A percentile compares a stretch with the other conserved stretches of the same genome.
Conservation (phyloP, 2,888 invertebrate species). For the Lasioglossum vierecki region DNA sequence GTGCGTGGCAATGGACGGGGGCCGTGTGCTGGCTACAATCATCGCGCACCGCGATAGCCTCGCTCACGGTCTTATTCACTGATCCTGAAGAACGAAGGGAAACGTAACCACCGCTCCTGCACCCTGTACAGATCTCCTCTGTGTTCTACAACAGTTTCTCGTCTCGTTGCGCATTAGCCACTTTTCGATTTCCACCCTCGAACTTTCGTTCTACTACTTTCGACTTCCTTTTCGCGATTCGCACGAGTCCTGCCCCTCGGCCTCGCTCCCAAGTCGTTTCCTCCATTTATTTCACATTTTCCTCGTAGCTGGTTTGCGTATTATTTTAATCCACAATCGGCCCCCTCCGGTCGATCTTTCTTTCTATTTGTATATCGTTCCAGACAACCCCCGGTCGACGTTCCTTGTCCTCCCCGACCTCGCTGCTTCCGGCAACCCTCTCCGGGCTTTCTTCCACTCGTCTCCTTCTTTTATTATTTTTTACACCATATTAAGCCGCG, state of each 20-base stretch:
- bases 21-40: background rate
- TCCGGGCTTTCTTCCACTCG: background rate
- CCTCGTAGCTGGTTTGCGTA: background rate
- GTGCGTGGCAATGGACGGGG: background rate
- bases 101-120: background rate
- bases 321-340: slow-evolving; percentile 42
- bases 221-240: slow-evolving; percentile 9
- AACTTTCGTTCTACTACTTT: slow-evolving; percentile 22
- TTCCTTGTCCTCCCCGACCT: background rate
- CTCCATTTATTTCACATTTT: slow-evolving; percentile 23
- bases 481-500: slow-evolving; percentile 31
- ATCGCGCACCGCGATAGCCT: background rate
- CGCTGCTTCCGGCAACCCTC: background rate
- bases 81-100: background rate
- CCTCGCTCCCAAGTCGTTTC: slow-evolving; percentile 10
- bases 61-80: slow-evolving; percentile 14
- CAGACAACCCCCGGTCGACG: slow-evolving; percentile 10
- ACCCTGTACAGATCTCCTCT: background rate
- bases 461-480: slow-evolving; percentile 28
- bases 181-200: slow-evolving; percentile 20
- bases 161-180: slow-evolving; percentile 14
- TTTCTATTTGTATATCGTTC: slow-evolving; percentile 20
- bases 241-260: background rate
- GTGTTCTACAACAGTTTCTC: slow-evolving; percentile 5
- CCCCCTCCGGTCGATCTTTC: slow-evolving; percentile 8